A percentile compares a stretch with the other conserved stretches of the same genome.
Evolutionary conservation across 2,888 invertebrate species (phyloP).

Genomic region (Sclerodermus sp.): DNA sequence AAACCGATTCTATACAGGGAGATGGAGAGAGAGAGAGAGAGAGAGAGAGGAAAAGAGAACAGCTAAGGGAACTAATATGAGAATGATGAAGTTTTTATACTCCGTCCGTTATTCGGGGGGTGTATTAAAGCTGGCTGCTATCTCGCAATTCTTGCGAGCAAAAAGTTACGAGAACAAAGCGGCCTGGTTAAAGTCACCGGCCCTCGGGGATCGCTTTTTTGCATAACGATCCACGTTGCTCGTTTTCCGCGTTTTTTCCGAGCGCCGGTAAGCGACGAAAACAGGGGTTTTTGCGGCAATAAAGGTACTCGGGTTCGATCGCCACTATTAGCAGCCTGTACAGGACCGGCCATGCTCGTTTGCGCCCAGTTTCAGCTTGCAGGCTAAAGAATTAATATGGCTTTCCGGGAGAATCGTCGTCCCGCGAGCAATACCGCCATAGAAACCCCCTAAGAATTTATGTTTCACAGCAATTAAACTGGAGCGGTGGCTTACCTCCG

Average conservation of each 20-base stretch:
- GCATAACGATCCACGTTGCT: not conserved
- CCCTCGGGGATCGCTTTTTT: not conserved
- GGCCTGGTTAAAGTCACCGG: not conserved
- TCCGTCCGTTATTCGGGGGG: no score
- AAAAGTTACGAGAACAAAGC: not conserved
- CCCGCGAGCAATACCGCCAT: slow-evolving; percentile 10
- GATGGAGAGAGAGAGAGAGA: not conserved
- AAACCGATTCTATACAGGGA: no score
- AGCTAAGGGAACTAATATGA: not conserved
- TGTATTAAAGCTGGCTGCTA: no score
- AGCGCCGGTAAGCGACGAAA: not conserved
- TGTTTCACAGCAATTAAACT: slow-evolving; percentile 44
- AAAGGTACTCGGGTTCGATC: slow-evolving; percentile 19
- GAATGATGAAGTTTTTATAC: no score
- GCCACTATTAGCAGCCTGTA: slow-evolving; percentile 18
- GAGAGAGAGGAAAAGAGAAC: not conserved
- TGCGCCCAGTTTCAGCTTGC: not conserved
- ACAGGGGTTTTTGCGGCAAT: slow-evolving; percentile 12
- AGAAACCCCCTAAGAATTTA: slow-evolving; percentile 42
- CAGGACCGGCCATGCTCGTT: slow-evolving; percentile 7
- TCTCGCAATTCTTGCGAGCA: no score
- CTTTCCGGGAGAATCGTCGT: slow-evolving; percentile 21
- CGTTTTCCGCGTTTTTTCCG: not conserved
- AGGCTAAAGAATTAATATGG: slow-evolving; percentile 34
- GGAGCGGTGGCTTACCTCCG: slow-evolving; percentile 25